Evolutionary conservation across 2,113 vertebrate species (phyloP), one percentile per base, ranked within the genome.

Genomic region (Mugil cephalus): DNA sequence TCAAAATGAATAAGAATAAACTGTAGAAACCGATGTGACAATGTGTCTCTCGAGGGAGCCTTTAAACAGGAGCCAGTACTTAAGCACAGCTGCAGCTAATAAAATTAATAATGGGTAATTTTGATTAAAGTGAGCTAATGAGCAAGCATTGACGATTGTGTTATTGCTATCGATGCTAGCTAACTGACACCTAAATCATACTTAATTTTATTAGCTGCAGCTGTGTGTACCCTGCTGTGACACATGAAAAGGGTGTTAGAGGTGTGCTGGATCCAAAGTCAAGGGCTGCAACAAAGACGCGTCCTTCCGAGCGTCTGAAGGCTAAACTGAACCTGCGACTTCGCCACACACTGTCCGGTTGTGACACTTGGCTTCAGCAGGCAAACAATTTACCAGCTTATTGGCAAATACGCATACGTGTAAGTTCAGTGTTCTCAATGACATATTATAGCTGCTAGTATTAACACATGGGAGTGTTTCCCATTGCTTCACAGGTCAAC

Each of bases 81-180:
- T 47, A 63, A 54, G 68, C 73, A 85, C 76, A 88, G 83, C 52
- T 85, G 77, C 62, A 66, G 62, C 45, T 63, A 69, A 77, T 80
- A 76, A 40, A 85, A 77, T 85, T 59, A 85, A 82, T 69, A 83
- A 69, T 48, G 12, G 38, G 39, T 65, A 13, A 77, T 83, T 87
- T 58, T 75, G 58, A 82, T 77, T 65, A 67, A 87, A 60, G 73
- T 45, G 14, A 61, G 63, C 51, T 67, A 72, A 74, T 69, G 24
- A 82, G 61, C 48, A 47, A 62, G 53, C 30, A 74, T 58, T 43
- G 60, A 40, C 50, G 70, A 47, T 72, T 74, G 36, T 12, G 19
- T 47, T 77, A 71, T 66, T 74, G 46, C 68, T 55, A 68, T 60
- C 69, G 42, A 52, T 69, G 65, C 59, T 58, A 65, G 65, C 52